A percentile compares a stretch with the other conserved stretches of the same genome.
These are phyloP conservation scores for Dromaius novaehollandiae DNA, from an alignment of 2,113 vertebrate genomes.

Conservation along the genomic window DNA sequence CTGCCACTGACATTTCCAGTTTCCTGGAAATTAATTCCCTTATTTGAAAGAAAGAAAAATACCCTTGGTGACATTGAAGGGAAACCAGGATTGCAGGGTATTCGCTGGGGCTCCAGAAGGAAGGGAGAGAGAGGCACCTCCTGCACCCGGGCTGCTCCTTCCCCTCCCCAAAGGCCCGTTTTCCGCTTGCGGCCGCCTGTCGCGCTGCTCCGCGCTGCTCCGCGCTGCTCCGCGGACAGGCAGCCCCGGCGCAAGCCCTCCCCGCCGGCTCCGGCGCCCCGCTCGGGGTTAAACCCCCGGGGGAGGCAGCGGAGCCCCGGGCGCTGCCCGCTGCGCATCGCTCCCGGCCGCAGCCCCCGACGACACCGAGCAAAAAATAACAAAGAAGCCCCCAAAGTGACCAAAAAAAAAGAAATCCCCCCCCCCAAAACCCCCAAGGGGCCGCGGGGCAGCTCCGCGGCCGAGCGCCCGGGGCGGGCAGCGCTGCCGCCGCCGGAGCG, in stretches of 20 bases:
- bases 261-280: no score
- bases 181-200: background rate
- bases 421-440: no score
- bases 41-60: constrained; percentile 17
- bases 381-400: no score
- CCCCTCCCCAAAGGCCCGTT: background rate
- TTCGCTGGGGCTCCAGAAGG: background rate
- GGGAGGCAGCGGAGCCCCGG: no score
- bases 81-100: background rate
- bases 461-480: no score
- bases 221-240: background rate
- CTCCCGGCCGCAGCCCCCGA: background rate
- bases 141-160: background rate
- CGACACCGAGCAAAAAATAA: background rate
- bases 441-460: no score
- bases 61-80: background rate
- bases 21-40: constrained; percentile 52
- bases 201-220: background rate
- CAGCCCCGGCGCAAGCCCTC: no score
- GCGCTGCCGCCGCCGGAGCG: no score
- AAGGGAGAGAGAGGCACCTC: background rate
- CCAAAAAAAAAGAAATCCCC: no score
- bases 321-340: no score
- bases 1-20: constrained; percentile 18
- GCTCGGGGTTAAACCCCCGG: no score